Conservation (phyloP, 2,797 vertebrate species). For the Leptodactylus fallax region DNA sequence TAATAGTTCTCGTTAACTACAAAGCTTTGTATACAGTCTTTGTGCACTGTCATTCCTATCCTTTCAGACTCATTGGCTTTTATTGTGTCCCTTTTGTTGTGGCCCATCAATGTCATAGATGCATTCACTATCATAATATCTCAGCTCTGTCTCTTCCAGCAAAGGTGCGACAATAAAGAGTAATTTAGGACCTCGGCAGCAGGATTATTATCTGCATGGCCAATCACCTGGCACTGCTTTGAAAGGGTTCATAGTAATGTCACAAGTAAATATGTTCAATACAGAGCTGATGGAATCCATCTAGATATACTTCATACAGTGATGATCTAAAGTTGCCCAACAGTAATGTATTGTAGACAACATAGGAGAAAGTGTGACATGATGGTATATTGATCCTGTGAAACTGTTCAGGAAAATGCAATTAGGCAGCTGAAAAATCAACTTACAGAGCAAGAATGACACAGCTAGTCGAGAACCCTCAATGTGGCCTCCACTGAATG, state of each 20-base stretch:
- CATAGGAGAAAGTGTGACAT: constrained; percentile 37
- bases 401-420: constrained; percentile 15
- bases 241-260: constrained; percentile 60
- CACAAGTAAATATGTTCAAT: constrained; percentile 53
- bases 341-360: constrained; percentile 31
- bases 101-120: constrained; percentile 59
- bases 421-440: constrained; percentile 22
- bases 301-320: constrained; percentile 29
- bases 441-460: background rate
- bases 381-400: constrained; percentile 17
- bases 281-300: constrained; percentile 56
- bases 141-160: constrained; percentile 43
- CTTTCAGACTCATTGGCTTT: constrained; percentile 60
- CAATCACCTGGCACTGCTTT: constrained; percentile 59
- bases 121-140: constrained; percentile 50
- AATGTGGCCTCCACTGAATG: background rate
- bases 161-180: constrained; percentile 42
- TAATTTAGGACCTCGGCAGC: constrained; percentile 58
- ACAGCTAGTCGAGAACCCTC: background rate
- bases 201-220: constrained; percentile 64
- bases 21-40: constrained; percentile 13
- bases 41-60: constrained; percentile 21
- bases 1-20: background rate
- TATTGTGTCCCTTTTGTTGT: constrained; percentile 59
- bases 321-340: constrained; percentile 23